Conservation (phyloP, 2,888 invertebrate genomes). For the Drosophila cyrtoloma region DNA sequence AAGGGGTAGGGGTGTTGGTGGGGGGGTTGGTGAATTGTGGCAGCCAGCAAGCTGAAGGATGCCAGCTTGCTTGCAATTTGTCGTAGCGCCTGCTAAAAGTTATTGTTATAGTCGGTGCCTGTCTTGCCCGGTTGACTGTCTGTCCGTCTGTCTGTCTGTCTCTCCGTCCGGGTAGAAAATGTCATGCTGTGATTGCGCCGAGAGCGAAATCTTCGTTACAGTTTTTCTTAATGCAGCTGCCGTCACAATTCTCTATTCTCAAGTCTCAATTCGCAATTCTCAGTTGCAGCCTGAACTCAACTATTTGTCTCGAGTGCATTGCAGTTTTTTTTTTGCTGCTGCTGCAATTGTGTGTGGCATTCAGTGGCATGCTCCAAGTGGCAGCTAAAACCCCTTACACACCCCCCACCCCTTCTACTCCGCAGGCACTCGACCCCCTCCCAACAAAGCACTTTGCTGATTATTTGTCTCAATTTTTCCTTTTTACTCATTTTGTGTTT, state of each 20-base stretch:
- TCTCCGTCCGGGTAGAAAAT: constrained; percentile 40
- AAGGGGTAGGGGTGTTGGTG: not conserved
- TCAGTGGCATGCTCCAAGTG: constrained; percentile 49
- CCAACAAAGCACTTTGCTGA: constrained; percentile 72
- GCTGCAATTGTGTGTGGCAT: constrained; percentile 59
- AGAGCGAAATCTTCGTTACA: constrained; percentile 62
- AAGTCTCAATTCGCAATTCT: constrained; percentile 4
- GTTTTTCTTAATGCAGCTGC: constrained; percentile 15
- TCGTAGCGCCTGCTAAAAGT: constrained; percentile 45
- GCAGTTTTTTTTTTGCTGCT: constrained; percentile 46
- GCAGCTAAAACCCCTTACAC: constrained; percentile 26
- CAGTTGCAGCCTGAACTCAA: constrained; percentile 19
- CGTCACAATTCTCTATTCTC: constrained; percentile 29
- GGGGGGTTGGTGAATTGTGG: not conserved
- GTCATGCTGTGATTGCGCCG: constrained; percentile 74
- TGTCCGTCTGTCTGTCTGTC: constrained; percentile 46
- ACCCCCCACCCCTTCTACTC: not conserved
- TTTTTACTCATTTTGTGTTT: constrained; percentile 9
- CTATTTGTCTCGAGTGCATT: constrained; percentile 75
- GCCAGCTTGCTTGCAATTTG: constrained; percentile 58
- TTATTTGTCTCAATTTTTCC: constrained; percentile 60
- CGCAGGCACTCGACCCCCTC: constrained; percentile 7
- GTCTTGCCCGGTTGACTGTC: constrained; percentile 34
- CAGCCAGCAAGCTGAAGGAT: constrained; percentile 17
- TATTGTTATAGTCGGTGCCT: constrained; percentile 50